Evolutionary conservation across 2,113 vertebrate species (phyloP).

Genomic region (Pitta sordida): DNA sequence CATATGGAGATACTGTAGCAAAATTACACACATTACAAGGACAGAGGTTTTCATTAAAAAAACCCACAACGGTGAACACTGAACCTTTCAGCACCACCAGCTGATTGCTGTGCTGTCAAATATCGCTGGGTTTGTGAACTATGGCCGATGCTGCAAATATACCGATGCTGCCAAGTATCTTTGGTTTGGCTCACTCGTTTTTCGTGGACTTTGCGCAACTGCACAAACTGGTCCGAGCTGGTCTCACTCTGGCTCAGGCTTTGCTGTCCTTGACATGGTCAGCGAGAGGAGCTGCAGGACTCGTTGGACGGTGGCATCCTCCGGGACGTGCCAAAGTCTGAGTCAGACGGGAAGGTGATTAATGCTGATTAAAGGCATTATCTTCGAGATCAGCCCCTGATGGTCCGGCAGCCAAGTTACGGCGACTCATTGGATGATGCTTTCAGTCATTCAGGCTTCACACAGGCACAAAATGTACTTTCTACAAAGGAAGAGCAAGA

Average conservation of each 20-base stretch:
- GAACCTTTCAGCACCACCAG: not conserved
- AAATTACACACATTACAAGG: not conserved
- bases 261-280: not conserved
- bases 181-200: not conserved
- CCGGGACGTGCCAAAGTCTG: not conserved
- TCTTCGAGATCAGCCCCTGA: not conserved
- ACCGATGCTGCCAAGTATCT: not conserved
- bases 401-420: not conserved
- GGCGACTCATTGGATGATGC: not conserved
- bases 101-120: not conserved
- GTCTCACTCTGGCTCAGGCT: not conserved
- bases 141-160: not conserved
- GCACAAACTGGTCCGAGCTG: not conserved
- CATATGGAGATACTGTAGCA: not conserved
- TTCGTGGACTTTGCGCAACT: not conserved
- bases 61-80: not conserved
- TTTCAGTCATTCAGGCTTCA: not conserved
- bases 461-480: not conserved
- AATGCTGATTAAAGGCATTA: not conserved
- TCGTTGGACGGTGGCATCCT: not conserved
- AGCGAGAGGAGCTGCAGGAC: not conserved
- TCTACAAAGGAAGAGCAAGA: not conserved
- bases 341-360: not conserved
- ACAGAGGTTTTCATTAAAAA: not conserved
- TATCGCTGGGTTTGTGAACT: not conserved